phyloP scores from a whole-genome alignment of 2,113 vertebrate species.

The Dasyurus viverrinus region DNA sequence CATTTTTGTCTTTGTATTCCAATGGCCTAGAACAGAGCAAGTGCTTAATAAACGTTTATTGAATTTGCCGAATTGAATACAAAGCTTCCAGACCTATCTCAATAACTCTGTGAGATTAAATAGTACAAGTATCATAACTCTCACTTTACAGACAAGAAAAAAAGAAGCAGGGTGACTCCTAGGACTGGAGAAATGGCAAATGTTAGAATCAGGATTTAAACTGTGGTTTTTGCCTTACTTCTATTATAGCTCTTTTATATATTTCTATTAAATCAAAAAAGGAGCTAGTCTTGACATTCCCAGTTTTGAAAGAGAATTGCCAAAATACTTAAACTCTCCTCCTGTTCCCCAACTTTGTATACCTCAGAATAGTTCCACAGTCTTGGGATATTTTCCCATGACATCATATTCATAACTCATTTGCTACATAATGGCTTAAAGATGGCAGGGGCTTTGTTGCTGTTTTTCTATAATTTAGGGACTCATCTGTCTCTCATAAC shows the following conservation, averaged over 20 bases:
- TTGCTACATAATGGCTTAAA: neutral
- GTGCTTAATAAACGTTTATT: neutral
- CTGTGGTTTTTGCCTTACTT: neutral
- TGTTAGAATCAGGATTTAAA: neutral
- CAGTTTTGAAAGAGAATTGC: neutral
- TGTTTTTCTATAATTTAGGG: neutral
- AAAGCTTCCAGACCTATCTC: neutral
- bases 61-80: neutral
- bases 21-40: neutral
- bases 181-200: neutral
- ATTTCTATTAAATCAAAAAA: neutral
- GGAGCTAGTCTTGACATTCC: neutral
- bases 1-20: neutral
- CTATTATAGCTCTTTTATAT: neutral
- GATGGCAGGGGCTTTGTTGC: neutral
- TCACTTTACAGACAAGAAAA: neutral
- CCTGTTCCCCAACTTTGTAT: neutral
- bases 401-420: neutral
- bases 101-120: neutral
- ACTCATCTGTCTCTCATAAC: neutral
- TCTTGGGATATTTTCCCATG: neutral
- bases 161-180: neutral
- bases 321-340: neutral
- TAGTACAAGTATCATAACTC: neutral
- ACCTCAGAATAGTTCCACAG: neutral